Base-by-base conservation (phyloP, 2,113 vertebrate species). In the Erpornis zantholeuca region DNA sequence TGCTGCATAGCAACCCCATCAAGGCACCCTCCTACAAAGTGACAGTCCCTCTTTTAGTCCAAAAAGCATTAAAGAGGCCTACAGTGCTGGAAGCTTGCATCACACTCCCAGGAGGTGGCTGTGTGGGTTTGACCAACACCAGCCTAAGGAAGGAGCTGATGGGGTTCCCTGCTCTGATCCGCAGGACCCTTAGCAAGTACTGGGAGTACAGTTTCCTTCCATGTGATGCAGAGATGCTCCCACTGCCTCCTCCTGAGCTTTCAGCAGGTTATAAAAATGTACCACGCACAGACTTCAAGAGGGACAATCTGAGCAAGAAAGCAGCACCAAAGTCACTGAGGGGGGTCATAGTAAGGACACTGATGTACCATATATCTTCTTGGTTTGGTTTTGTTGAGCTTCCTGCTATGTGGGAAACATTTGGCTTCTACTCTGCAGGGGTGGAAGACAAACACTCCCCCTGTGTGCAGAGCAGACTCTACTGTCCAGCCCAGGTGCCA, bases 91-190 rank as follows among this genome's bases (percentile, higher is more conserved):
- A 73, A 92, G 50, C 24, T 59, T 75, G 31, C 15, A 9, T 29
- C 65, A 35, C 0, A 0, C 10, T 89, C 56, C 29, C 3, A 1
- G 33, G 38, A 72, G 33, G 31, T 54, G 23, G 13, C 6, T 36
- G 9, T 15, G 28, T 45, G 56, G 25, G 14, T 57, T 16, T 78
- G 47, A 53, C n/a, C 45, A 50, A 44, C 35, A 57, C 6, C 23
- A 80, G 86, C 27, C 66, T 54, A 57, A 80, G 31, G 53, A 87
- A 86, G 40, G 8, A 56, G 35, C 11, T 61, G 31, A 22, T 12
- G 2, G 28, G 6, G 11, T 40, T 76, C 66, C 36, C 45, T 72
- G 19, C 28, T 25, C 35, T 35, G 44, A 47, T 23, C 52, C 36
- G 72, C 23, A 59, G 47, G 53, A 76, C 12, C 7, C 31, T 57